Evolutionary conservation across 64 coral and sea anemone species (phyloP).

Genomic region (Montipora capricornis): DNA sequence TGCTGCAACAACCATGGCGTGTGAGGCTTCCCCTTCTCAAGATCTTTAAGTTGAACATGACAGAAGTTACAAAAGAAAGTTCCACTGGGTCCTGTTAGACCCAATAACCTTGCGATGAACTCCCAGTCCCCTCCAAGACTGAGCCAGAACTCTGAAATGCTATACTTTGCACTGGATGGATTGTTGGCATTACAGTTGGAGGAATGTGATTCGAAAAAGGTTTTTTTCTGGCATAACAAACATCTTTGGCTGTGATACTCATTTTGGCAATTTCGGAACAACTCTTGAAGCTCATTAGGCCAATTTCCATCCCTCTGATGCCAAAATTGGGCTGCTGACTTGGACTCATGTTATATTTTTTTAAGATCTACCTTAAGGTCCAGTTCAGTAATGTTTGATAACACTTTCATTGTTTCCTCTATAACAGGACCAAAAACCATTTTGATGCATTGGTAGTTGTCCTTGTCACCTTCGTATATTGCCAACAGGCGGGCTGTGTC

Average conservation of each 20-base stretch:
- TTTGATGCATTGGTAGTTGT: constrained; percentile 41
- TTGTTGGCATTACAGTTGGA: background rate
- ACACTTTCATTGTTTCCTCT: background rate
- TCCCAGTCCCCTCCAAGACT: constrained; percentile 52
- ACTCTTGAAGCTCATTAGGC: constrained; percentile 1
- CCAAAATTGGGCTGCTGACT: background rate
- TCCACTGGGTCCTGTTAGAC: constrained; percentile 50
- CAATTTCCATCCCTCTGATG: constrained; percentile 8
- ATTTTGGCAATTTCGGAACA: background rate
- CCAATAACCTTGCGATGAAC: constrained; percentile 37
- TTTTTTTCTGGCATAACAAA: background rate
- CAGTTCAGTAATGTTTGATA: constrained; percentile 15
- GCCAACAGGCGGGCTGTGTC: constrained; percentile 30
- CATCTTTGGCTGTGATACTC: background rate
- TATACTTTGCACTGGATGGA: background rate
- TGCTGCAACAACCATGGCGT: constrained; percentile 1
- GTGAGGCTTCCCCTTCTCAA: constrained; percentile 26
- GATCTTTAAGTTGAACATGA: background rate
- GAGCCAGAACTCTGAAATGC: background rate
- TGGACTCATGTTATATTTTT: background rate
- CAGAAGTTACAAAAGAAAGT: constrained; percentile 44
- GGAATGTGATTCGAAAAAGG: background rate
- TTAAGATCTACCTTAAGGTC: constrained; percentile 18
- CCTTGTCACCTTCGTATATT: constrained; percentile 61
- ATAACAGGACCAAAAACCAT: constrained; percentile 57